Percentiles rank a stretch among this genome's conserved stretches.
Evolutionary conservation across 1,140 invertebrate genomes (phyloP).

Genomic region (Helicorthomorpha holstii): DNA sequence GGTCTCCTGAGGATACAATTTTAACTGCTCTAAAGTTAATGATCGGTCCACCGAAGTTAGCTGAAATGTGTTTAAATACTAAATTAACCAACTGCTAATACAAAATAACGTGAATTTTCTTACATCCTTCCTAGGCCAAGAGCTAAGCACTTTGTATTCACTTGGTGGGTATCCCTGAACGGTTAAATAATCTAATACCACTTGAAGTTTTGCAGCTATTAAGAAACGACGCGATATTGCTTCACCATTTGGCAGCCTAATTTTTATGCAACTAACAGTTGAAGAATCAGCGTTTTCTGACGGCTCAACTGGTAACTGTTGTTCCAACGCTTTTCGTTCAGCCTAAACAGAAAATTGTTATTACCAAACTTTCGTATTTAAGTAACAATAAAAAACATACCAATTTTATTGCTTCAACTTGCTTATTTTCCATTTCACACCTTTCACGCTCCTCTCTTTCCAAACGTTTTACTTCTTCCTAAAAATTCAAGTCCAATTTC

Average conservation of each 20-base stretch:
- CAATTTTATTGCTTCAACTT: constrained; percentile 20
- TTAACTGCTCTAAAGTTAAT: constrained; percentile 57
- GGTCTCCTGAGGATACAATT: constrained; percentile 80
- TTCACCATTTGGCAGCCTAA: constrained; percentile 26
- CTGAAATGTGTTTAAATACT: constrained; percentile 32
- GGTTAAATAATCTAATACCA: constrained; percentile 64
- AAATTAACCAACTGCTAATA: not conserved
- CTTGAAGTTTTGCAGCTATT: constrained; percentile 31
- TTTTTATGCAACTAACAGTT: constrained; percentile 19
- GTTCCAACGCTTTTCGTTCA: constrained; percentile 23
- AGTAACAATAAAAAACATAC: constrained; percentile 4
- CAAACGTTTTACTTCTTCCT: constrained; percentile 15
- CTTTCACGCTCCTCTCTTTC: constrained; percentile 11
- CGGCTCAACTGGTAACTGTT: constrained; percentile 25
- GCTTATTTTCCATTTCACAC: constrained; percentile 9
- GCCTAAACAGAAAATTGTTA: too few species aligned
- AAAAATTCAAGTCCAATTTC: not conserved
- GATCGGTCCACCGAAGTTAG: constrained; percentile 55
- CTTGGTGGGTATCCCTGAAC: constrained; percentile 68
- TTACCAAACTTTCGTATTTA: too few species aligned
- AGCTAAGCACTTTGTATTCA: constrained; percentile 77
- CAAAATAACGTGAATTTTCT: constrained; percentile 27
- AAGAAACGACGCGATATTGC: constrained; percentile 25
- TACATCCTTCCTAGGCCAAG: constrained; percentile 81
- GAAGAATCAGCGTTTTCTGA: constrained; percentile 14